These are phyloP conservation scores for Callyntrura guangdongensis DNA, from an alignment of 2,888 invertebrate species.

Conservation along the genomic window DNA sequence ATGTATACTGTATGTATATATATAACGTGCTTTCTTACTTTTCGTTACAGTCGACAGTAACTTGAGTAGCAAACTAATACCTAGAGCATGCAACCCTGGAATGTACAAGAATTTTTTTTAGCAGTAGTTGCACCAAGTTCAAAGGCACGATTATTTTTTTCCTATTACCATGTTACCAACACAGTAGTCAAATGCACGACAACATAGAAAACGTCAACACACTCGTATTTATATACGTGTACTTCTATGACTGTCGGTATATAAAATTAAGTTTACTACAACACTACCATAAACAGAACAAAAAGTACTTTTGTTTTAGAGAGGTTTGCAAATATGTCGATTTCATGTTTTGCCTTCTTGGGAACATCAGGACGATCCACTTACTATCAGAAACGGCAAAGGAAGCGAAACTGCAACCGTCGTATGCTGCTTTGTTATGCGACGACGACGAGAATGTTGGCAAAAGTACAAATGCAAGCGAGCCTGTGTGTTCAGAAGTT, in stretches of 20 bases:
- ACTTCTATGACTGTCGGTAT: neutral
- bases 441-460: neutral
- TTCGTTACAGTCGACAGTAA: no score
- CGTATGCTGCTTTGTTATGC: neutral
- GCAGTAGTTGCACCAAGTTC: slow-evolving; percentile 39
- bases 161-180: neutral
- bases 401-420: neutral
- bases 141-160: slow-evolving; percentile 31
- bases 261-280: neutral
- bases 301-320: neutral
- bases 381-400: neutral
- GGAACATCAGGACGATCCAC: neutral
- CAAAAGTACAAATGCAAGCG: neutral
- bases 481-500: no score
- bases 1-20: neutral
- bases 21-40: no score
- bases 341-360: slow-evolving; percentile 11
- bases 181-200: neutral
- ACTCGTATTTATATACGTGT: neutral
- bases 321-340: slow-evolving; percentile 46
- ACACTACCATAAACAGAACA: slow-evolving; percentile 8
- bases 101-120: neutral
- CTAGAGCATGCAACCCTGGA: neutral
- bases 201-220: neutral
- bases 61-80: no score